phyloP scores from a whole-genome alignment of 2,888 invertebrate genomes.

The Spisula subtruncata region DNA sequence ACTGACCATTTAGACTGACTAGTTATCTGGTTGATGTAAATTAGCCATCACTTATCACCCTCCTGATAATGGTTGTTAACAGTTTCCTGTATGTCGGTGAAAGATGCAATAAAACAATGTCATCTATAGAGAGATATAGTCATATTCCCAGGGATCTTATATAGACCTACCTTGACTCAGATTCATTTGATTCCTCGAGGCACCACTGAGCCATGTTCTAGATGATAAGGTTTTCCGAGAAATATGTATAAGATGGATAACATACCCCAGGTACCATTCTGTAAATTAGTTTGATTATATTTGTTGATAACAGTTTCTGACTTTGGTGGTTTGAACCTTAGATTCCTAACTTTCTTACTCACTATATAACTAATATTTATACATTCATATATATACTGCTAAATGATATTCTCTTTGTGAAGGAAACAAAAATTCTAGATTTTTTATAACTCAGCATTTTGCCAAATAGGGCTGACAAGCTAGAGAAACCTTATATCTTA shows the following conservation, averaged over 20 bases:
- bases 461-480: too few relatives aligned
- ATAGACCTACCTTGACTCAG: neutral
- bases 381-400: too few relatives aligned
- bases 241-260: neutral
- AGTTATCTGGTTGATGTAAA: neutral
- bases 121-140: conserved; percentile 10
- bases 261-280: conserved; percentile 11
- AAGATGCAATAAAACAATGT: conserved; percentile 21
- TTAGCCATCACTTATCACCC: conserved; percentile 24
- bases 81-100: neutral
- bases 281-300: conserved; percentile 16
- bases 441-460: too few relatives aligned
- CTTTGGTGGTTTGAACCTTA: neutral
- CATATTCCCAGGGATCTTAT: neutral
- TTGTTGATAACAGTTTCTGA: conserved; percentile 1
- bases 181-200: neutral
- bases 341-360: neutral
- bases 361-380: too few relatives aligned
- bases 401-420: too few relatives aligned
- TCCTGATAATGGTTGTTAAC: neutral
- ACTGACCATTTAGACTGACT: neutral
- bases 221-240: neutral
- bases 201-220: neutral
- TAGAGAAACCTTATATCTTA: too few relatives aligned
- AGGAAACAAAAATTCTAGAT: too few relatives aligned